phyloP scores from a whole-genome alignment of 1,140 invertebrate genomes.

The Hyles vespertilio region DNA sequence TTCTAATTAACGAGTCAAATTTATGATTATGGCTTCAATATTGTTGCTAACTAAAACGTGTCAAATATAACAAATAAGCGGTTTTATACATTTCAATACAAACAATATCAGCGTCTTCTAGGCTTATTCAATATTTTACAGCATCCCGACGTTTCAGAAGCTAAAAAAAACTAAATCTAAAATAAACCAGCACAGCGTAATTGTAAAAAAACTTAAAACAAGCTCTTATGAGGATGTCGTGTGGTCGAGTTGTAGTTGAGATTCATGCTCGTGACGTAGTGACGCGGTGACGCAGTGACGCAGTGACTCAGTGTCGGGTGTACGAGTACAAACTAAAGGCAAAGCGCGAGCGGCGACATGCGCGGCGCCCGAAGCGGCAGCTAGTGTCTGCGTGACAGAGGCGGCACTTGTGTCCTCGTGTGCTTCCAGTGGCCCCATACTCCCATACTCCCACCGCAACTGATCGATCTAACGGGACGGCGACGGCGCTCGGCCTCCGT shows the following conservation, averaged over 20 bases:
- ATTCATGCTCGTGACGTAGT: slow-evolving; percentile 28
- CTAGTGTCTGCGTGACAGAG: slow-evolving; percentile 32
- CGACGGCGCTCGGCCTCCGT: not conserved
- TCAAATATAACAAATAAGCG: slow-evolving; percentile 20
- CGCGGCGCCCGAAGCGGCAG: slow-evolving; percentile 31
- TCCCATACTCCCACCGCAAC: slow-evolving; percentile 32
- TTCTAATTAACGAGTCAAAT: too few relatives aligned
- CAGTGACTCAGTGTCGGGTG: slow-evolving; percentile 12
- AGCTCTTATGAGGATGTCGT: slow-evolving; percentile 43
- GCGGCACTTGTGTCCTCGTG: slow-evolving; percentile 53
- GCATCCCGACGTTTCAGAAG: slow-evolving; percentile 35
- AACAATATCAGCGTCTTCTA: slow-evolving; percentile 30
- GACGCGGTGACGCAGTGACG: slow-evolving; percentile 1
- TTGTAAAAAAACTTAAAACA: slow-evolving; percentile 38
- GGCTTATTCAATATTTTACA: slow-evolving; percentile 41
- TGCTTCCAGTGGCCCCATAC: slow-evolving; percentile 60
- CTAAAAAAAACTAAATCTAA: slow-evolving; percentile 42
- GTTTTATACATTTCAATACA: slow-evolving; percentile 25
- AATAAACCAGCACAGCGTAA: slow-evolving; percentile 45
- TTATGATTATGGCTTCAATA: slow-evolving; percentile 9
- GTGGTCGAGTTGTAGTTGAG: slow-evolving; percentile 20
- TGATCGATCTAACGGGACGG: slow-evolving; percentile 4
- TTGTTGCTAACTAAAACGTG: not conserved
- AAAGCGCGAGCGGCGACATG: slow-evolving; percentile 31
- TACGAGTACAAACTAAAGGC: slow-evolving; percentile 17